Evolutionary conservation across 1,140 invertebrate genomes (phyloP).

Genomic region (Drosophila bifasciata): DNA sequence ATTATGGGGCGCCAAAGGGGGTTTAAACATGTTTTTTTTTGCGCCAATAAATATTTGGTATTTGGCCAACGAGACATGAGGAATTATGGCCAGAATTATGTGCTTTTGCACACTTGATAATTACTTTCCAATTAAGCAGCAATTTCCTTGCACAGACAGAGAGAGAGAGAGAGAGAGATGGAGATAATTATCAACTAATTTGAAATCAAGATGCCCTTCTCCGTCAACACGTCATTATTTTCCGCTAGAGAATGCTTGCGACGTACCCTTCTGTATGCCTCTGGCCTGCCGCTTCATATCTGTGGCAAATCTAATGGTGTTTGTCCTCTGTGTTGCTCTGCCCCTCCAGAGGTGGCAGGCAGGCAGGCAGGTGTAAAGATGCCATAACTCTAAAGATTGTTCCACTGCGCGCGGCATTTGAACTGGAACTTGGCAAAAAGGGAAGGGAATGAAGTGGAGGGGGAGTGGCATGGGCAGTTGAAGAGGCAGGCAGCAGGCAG

Average conservation of each 20-base stretch:
- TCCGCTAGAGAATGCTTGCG: slow-evolving; percentile 39
- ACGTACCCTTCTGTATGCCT: slow-evolving; percentile 4
- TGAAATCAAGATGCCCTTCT: slow-evolving; percentile 74
- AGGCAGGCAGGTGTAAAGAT: slow-evolving; percentile 69
- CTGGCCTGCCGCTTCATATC: slow-evolving; percentile 39
- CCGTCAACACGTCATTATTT: slow-evolving; percentile 65
- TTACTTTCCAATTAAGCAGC: slow-evolving; percentile 64
- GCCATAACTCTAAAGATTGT: slow-evolving; percentile 69
- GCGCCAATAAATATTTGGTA: slow-evolving; percentile 51
- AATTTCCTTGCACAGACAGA: slow-evolving; percentile 29
- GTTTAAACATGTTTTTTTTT: slow-evolving; percentile 11
- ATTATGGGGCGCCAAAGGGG: slow-evolving; percentile 16
- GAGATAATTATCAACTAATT: slow-evolving; percentile 76
- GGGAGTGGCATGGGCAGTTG: background rate
- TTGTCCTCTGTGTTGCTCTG: slow-evolving; percentile 38
- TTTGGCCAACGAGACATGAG: slow-evolving; percentile 25
- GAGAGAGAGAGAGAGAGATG: slow-evolving; percentile 37
- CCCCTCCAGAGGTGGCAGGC: slow-evolving; percentile 42
- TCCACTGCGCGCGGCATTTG: slow-evolving; percentile 44
- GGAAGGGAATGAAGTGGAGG: background rate
- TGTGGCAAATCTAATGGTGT: slow-evolving; percentile 59
- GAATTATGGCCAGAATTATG: slow-evolving; percentile 27
- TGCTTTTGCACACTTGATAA: slow-evolving; percentile 39
- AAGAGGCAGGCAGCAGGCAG: background rate
- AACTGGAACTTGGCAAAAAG: slow-evolving; percentile 28